phyloP scores from a whole-genome alignment of 2,113 vertebrate species.

The Coptodon rendalli region DNA sequence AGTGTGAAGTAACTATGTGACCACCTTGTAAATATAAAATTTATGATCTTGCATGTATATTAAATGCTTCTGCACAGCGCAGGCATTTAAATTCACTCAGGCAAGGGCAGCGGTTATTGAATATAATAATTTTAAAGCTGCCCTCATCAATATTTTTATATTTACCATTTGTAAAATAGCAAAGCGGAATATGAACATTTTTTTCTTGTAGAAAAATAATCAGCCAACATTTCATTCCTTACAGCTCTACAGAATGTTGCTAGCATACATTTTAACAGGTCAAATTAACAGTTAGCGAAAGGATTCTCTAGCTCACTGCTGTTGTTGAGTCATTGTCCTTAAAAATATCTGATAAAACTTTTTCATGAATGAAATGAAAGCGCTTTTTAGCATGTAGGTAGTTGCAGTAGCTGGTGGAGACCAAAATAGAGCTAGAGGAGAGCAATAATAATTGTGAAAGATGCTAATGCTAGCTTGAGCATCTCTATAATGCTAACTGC shows the following conservation, averaged over 20 bases:
- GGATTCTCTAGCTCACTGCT: not conserved
- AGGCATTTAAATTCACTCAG: not conserved
- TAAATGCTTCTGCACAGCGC: not conserved
- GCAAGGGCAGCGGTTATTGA: not conserved
- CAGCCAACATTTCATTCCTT: not conserved
- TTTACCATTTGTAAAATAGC: not conserved
- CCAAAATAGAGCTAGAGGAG: not conserved
- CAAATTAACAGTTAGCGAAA: not conserved
- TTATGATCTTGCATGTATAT: not conserved
- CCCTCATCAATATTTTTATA: not conserved
- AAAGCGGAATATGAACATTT: not conserved
- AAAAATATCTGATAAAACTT: not conserved
- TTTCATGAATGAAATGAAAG: not conserved
- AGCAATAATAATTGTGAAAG: not conserved
- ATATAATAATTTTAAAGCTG: not conserved
- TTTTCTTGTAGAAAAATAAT: not conserved
- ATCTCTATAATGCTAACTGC: not conserved
- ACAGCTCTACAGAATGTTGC: not conserved
- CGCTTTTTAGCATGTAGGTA: rapidly evolving
- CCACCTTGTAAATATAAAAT: not conserved
- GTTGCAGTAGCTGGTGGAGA: not conserved
- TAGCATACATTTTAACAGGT: not conserved
- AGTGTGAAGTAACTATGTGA: not conserved
- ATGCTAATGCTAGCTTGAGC: not conserved
- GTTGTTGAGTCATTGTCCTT: not conserved